These are phyloP conservation scores for Loriculus beryllinus DNA, from an alignment of 2,797 vertebrate species.

Conservation along the genomic window DNA sequence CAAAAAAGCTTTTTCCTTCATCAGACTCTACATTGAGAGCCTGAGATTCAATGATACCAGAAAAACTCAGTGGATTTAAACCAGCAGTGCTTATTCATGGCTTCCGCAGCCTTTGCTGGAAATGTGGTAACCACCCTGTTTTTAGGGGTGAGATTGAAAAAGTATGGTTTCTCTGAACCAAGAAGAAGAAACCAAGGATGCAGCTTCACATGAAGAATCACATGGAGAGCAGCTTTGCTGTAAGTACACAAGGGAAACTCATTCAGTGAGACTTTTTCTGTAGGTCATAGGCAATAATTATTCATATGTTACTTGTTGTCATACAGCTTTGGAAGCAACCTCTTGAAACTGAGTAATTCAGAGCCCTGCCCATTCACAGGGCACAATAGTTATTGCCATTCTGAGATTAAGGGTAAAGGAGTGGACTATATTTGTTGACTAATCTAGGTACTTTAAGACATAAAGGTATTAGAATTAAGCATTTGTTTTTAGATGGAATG, in stretches of 20 bases:
- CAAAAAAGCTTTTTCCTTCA: background rate
- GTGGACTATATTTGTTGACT: background rate
- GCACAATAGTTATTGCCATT: background rate
- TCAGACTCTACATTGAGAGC: background rate
- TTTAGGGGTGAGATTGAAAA: background rate
- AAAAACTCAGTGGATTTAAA: background rate
- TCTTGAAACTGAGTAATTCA: background rate
- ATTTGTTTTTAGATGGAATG: background rate
- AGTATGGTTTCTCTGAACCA: background rate
- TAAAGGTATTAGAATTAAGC: background rate
- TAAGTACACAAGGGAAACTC: background rate
- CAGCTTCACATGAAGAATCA: background rate
- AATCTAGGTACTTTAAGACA: background rate
- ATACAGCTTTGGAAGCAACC: background rate
- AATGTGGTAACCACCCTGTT: background rate
- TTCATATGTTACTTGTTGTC: background rate
- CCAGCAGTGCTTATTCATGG: background rate
- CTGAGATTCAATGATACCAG: background rate
- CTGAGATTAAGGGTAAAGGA: background rate
- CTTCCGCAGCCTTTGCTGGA: background rate
- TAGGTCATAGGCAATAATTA: background rate
- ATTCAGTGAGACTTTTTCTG: background rate
- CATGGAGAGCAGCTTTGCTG: background rate
- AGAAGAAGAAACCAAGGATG: background rate
- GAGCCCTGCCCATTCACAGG: background rate